phyloP scores from a whole-genome alignment of 2,113 vertebrate species.

The Thalassoma bifasciatum region DNA sequence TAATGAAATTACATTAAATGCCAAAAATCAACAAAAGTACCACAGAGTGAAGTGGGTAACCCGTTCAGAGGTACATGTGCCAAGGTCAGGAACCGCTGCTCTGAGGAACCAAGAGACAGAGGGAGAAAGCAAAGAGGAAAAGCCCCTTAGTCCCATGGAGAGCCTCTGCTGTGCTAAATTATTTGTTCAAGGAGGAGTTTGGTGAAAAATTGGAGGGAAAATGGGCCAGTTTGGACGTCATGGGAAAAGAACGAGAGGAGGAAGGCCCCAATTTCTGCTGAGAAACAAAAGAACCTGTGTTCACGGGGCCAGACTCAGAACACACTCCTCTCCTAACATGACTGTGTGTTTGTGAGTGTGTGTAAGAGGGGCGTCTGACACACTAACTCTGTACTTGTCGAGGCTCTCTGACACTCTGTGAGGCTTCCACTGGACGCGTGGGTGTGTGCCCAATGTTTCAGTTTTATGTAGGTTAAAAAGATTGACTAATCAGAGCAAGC shows the following conservation, averaged over 20 bases:
- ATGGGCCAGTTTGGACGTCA: constrained; percentile 48
- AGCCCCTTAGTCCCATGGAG: neutral
- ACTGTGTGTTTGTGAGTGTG: constrained; percentile 38
- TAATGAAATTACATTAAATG: no score
- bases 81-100: neutral
- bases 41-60: no score
- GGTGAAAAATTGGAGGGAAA: constrained; percentile 41
- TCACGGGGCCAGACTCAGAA: constrained; percentile 54
- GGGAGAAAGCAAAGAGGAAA: constrained; percentile 8
- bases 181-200: constrained; percentile 58
- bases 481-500: constrained; percentile 25
- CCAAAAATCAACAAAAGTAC: no score
- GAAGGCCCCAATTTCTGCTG: constrained; percentile 25
- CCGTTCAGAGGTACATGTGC: no score
- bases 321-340: constrained; percentile 24
- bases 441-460: constrained; percentile 2
- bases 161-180: constrained; percentile 42
- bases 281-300: constrained; percentile 75
- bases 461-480: constrained; percentile 23
- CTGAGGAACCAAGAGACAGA: neutral
- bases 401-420: constrained; percentile 18
- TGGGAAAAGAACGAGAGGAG: constrained; percentile 49
- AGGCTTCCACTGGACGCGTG: constrained; percentile 54
- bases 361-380: constrained; percentile 50
- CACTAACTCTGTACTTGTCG: constrained; percentile 56